Percentiles rank a stretch among this genome's conserved stretches.
phyloP scores from a whole-genome alignment of 2,888 invertebrate species.

The Drosophila crucigera region DNA sequence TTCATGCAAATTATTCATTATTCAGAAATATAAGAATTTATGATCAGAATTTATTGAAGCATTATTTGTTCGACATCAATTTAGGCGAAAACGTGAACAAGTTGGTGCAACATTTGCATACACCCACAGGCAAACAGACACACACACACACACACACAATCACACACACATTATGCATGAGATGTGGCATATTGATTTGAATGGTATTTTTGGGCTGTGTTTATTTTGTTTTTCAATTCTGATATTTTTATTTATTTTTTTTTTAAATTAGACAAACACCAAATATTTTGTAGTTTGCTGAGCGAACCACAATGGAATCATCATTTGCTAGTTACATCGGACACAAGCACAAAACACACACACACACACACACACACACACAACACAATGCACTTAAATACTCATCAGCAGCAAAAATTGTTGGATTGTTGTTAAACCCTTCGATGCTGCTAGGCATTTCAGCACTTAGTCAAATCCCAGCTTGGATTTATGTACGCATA shows the following conservation, averaged over 20 bases:
- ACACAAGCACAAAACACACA: neutral
- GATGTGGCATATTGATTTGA: constrained; percentile 5
- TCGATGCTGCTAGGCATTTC: constrained; percentile 47
- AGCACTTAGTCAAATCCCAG: constrained; percentile 60
- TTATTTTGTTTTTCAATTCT: constrained; percentile 1
- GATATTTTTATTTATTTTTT: constrained; percentile 2
- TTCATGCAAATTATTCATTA: constrained; percentile 6
- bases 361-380: constrained; percentile 1
- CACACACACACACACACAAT: neutral
- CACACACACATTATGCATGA: neutral
- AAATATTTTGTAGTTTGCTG: constrained; percentile 8
- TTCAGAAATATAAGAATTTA: neutral
- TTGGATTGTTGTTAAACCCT: constrained; percentile 13
- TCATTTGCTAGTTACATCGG: constrained; percentile 26
- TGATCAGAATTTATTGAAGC: constrained; percentile 12
- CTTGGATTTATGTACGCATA: constrained; percentile 41
- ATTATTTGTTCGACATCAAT: constrained; percentile 15
- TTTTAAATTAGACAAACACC: neutral
- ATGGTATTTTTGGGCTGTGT: neutral
- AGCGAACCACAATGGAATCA: constrained; percentile 1
- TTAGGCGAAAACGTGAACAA: constrained; percentile 8
- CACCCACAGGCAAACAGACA: neutral
- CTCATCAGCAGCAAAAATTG: constrained; percentile 20
- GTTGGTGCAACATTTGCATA: constrained; percentile 16
- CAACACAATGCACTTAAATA: constrained; percentile 16